Percentiles rank a stretch among this genome's conserved stretches.
Conservation (phyloP, 2,797 vertebrate species). For the Mormyrus proboscirostris region DNA sequence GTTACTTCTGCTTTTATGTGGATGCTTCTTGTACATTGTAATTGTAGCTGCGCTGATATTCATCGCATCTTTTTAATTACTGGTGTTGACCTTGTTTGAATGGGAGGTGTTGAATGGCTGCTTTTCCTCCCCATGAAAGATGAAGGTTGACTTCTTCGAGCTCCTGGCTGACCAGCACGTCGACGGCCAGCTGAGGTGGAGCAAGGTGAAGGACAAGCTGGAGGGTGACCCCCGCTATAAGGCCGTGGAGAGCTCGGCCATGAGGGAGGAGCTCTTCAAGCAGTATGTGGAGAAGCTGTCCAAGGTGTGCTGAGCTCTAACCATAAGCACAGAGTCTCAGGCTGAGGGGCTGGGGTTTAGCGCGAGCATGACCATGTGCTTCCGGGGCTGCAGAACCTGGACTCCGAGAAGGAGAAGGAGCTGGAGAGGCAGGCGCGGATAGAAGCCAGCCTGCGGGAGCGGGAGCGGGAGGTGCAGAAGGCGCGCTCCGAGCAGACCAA, state of each 20-base stretch:
- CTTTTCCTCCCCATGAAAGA: conserved; percentile 53
- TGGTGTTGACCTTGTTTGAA: neutral
- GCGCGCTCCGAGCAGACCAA: conserved; percentile 97
- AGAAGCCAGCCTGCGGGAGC: conserved; percentile 88
- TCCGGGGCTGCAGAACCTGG: conserved; percentile 67
- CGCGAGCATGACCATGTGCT: neutral
- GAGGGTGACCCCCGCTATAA: conserved; percentile 97
- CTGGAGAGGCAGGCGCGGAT: conserved; percentile 93
- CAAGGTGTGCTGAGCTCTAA: conserved; percentile 66
- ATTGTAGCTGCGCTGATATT: neutral
- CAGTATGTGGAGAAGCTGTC: conserved; percentile 94
- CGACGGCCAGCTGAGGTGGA: conserved; percentile 92
- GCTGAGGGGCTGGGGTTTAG: neutral
- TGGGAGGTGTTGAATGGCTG: neutral
- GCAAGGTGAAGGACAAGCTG: conserved; percentile 95
- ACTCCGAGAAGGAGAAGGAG: conserved; percentile 92
- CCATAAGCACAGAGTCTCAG: neutral
- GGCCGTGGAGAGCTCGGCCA: conserved; percentile 89
- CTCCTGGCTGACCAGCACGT: conserved; percentile 87
- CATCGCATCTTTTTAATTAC: neutral
- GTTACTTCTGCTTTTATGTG: neutral
- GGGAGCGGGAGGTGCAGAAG: conserved; percentile 93
- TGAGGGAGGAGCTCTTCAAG: conserved; percentile 91
- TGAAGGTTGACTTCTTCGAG: conserved; percentile 92
- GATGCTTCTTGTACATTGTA: neutral